Evolutionary conservation across 2,888 invertebrate genomes (phyloP), one percentile per base, ranked within the genome.

Genomic region (Luffia ferchaultella): DNA sequence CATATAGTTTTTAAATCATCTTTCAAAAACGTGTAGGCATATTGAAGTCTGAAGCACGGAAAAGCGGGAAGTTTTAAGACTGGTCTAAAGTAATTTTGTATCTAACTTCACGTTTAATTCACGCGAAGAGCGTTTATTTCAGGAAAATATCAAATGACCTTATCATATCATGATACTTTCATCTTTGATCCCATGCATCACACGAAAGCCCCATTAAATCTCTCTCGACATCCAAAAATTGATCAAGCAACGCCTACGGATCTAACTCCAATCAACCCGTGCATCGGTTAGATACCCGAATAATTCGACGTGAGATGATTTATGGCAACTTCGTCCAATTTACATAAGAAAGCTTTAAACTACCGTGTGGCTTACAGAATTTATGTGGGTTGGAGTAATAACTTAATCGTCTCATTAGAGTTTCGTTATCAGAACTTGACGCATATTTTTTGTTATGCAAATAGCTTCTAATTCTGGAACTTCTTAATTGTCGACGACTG

Each of bases 291-390:
- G 30, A 30, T 30, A 30, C 5, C 5, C 30, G 5, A 12, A 12
- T 30, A 30, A 30, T 30, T 30, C 30, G 30, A 42, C 48, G 42
- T 15, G 41, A 46, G 16, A 50, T 46, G 50, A 50, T 46, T 50
- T 50, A 50, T 50, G 42, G 46, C 3, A 41, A 41, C 46, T 16
- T 43, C 43, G 30, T 20, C 18, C 20, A 47, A 51, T 51, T 51
- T 51, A 48, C 46, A 51, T 51, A 51, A 17, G 48, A 48, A 51
- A 51, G 51, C 46, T 48, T 41, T 46, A 46, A 19, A 42, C 50
- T 51, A 44, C 48, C 41, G 44, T 30, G 42, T 16, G 42, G 30
- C 30, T 30, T 12, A 17, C 42, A 20, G 50, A 40, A 19, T 48
- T 42, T 18, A 43, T 49, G 42, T 43, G 19, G 44, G 42, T 20